Evolutionary conservation across 2,113 vertebrate species (phyloP).

Genomic region (Ailuropoda melanoleuca): DNA sequence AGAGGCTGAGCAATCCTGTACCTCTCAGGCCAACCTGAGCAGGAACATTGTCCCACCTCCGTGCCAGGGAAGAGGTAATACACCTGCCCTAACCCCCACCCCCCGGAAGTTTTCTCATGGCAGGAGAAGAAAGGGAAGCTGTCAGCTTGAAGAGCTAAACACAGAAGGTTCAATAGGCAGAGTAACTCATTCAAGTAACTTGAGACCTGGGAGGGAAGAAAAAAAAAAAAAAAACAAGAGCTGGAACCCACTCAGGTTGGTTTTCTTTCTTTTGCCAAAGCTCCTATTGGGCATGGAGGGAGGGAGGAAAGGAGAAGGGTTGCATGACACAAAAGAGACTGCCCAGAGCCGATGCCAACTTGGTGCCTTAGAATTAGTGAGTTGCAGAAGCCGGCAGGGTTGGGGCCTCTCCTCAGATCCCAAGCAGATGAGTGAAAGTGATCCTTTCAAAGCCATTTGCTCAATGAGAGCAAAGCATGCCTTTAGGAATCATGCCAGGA

Average conservation of each 20-base stretch:
- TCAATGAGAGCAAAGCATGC: not conserved
- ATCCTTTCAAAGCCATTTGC: not conserved
- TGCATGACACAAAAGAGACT: slow-evolving; percentile 73
- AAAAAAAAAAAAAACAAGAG: slow-evolving; percentile 10
- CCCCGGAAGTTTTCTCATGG: slow-evolving; percentile 80
- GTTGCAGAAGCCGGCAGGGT: not conserved
- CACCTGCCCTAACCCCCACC: slow-evolving; percentile 53
- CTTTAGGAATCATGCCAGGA: not conserved
- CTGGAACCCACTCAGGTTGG: slow-evolving; percentile 74
- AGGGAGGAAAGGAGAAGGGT: not conserved
- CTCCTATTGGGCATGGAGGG: slow-evolving; percentile 50
- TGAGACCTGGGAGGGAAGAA: slow-evolving; percentile 68
- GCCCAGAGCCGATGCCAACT: slow-evolving; percentile 74
- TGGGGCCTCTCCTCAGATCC: not conserved
- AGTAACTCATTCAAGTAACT: slow-evolving; percentile 80
- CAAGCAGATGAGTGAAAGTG: not conserved
- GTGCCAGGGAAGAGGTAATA: slow-evolving; percentile 70
- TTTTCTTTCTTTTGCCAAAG: slow-evolving; percentile 75
- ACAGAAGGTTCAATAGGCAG: slow-evolving; percentile 77
- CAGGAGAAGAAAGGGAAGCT: slow-evolving; percentile 81
- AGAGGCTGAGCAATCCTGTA: slow-evolving; percentile 73
- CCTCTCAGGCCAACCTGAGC: slow-evolving; percentile 68
- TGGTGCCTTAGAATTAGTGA: slow-evolving; percentile 74
- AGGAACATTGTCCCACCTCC: slow-evolving; percentile 61
- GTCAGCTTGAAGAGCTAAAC: slow-evolving; percentile 81